Percentiles rank a stretch among this genome's conserved stretches.
Conservation (phyloP, 2,113 vertebrate species). For the Muscicapa adusta region DNA sequence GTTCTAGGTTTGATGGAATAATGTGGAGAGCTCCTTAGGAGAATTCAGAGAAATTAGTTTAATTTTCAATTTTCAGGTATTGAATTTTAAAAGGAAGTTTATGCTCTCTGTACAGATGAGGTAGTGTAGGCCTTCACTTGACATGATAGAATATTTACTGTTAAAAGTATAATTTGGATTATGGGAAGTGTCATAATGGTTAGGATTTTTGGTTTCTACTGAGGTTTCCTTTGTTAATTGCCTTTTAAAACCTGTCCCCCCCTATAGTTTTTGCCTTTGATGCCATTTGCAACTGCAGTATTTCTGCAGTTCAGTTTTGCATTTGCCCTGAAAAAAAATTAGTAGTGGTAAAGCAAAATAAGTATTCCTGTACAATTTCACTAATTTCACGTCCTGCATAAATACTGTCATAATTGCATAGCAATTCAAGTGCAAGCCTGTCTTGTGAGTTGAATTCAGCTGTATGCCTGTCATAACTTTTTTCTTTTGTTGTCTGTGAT, state of each 20-base stretch:
- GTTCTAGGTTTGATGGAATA: not conserved
- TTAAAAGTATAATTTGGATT: not conserved
- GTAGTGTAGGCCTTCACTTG: not conserved
- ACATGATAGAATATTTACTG: not conserved
- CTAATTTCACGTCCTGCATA: not conserved
- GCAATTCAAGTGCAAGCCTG: not conserved
- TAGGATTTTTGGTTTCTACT: not conserved
- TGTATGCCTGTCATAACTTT: not conserved
- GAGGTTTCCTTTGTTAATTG: not conserved
- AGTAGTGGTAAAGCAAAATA: not conserved
- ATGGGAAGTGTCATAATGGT: not conserved
- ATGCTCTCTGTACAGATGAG: not conserved
- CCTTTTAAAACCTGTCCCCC: rapidly evolving
- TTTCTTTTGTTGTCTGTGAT: not conserved
- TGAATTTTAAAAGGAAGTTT: not conserved
- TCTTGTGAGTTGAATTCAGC: not conserved
- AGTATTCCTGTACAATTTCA: not conserved
- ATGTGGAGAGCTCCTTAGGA: not conserved
- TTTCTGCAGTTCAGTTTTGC: not conserved
- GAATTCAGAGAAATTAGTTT: not conserved
- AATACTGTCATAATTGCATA: not conserved
- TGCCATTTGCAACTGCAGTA: not conserved
- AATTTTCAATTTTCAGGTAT: not conserved
- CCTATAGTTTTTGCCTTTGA: not conserved
- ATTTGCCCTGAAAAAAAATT: not conserved